phyloP scores from a whole-genome alignment of 2,888 invertebrate species.

The Bellardia bayeri region DNA sequence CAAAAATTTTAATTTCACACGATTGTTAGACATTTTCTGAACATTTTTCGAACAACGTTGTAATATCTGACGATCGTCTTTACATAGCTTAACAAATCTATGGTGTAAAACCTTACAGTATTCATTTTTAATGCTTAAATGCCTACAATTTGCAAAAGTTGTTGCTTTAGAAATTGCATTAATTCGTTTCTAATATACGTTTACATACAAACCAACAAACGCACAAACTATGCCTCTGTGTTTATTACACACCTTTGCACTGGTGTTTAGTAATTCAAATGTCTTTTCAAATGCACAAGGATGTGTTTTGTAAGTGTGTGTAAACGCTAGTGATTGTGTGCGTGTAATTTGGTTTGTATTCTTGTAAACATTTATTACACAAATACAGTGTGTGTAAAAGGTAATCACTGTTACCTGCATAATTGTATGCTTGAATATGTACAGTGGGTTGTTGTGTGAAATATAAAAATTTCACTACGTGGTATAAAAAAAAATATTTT shows the following conservation, averaged over 20 bases:
- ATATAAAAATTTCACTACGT: too few species aligned
- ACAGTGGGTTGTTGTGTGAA: not conserved
- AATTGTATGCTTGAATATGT: not conserved
- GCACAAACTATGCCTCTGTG: not conserved
- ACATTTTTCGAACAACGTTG: too few species aligned
- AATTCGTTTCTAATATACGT: conserved; percentile 1
- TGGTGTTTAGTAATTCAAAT: not conserved
- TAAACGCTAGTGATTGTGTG: not conserved
- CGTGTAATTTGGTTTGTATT: conserved; percentile 32
- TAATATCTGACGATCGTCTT: too few species aligned
- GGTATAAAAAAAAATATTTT: too few species aligned
- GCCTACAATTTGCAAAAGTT: conserved; percentile 3
- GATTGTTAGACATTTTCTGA: too few species aligned
- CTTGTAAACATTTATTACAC: conserved; percentile 5
- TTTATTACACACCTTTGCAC: not conserved
- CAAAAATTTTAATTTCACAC: too few species aligned
- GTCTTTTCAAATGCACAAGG: not conserved
- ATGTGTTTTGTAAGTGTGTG: not conserved
- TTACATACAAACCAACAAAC: too few species aligned
- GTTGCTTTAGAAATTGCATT: conserved; percentile 54
- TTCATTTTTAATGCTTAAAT: conserved; percentile 25
- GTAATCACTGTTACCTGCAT: conserved; percentile 45
- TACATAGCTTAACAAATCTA: not conserved
- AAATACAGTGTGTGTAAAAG: conserved; percentile 1
- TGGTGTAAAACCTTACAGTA: not conserved